phyloP scores from a whole-genome alignment of 1,140 invertebrate genomes.

The Trissolcus basalis region DNA sequence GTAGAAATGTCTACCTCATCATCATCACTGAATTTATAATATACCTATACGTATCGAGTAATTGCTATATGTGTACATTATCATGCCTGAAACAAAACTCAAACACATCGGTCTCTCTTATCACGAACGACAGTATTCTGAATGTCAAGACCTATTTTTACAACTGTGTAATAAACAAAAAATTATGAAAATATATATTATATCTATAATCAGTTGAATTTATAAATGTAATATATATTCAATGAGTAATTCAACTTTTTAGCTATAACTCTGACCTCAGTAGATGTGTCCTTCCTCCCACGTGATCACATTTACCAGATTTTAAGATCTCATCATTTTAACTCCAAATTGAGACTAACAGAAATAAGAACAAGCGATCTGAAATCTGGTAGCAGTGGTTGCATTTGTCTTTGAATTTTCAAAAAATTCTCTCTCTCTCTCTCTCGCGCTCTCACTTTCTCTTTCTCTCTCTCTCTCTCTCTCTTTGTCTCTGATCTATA shows the following conservation, averaged over 20 bases:
- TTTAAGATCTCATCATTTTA: no score
- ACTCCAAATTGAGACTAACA: no score
- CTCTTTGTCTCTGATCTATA: slow-evolving; percentile 71
- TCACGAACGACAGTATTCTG: slow-evolving; percentile 2
- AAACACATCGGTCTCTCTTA: slow-evolving; percentile 20
- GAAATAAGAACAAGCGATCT: no score
- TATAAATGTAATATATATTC: no score
- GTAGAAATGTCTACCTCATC: background rate
- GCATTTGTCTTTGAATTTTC: slow-evolving; percentile 33
- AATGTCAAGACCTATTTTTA: slow-evolving; percentile 4
- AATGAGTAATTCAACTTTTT: no score
- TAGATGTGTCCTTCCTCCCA: slow-evolving; percentile 27
- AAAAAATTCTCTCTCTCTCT: background rate
- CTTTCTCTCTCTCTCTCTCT: slow-evolving; percentile 13
- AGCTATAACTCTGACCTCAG: slow-evolving; percentile 20
- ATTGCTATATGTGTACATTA: slow-evolving; percentile 48
- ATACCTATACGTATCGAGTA: slow-evolving; percentile 25
- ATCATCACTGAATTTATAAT: slow-evolving; percentile 39
- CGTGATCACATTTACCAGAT: slow-evolving; percentile 29
- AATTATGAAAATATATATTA: no score
- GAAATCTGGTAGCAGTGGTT: slow-evolving; percentile 37
- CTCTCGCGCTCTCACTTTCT: slow-evolving; percentile 12
- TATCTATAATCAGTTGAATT: no score
- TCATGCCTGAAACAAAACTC: slow-evolving; percentile 42
- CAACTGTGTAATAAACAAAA: background rate